A percentile compares a stretch with the other conserved stretches of the same genome.
phyloP scores from a whole-genome alignment of 1,140 invertebrate species.

The Drosophila teissieri region DNA sequence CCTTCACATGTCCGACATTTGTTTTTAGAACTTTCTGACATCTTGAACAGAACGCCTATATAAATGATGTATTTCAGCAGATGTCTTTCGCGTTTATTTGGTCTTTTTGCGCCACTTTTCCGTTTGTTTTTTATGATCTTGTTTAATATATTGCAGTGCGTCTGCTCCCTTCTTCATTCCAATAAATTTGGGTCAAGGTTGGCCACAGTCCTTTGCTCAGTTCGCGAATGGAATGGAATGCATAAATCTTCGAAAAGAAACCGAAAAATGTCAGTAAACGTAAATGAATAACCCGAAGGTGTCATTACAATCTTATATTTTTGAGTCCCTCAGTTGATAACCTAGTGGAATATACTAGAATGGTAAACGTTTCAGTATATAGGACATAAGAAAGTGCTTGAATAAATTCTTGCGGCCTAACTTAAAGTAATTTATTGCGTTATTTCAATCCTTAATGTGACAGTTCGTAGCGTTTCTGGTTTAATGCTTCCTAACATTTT shows the following conservation, averaged over 20 bases:
- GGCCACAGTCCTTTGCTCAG: slow-evolving; percentile 18
- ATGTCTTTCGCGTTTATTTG: slow-evolving; percentile 64
- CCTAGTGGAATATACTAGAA: too few species aligned
- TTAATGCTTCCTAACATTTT: background rate
- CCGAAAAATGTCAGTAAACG: background rate
- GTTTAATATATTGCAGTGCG: slow-evolving; percentile 21
- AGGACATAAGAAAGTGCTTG: slow-evolving; percentile 11
- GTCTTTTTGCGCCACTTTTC: slow-evolving; percentile 22
- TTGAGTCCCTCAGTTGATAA: too few species aligned
- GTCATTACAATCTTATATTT: too few species aligned
- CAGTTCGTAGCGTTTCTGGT: slow-evolving; percentile 15
- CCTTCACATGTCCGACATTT: slow-evolving; percentile 57
- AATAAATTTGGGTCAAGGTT: slow-evolving; percentile 59
- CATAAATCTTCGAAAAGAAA: slow-evolving; percentile 16
- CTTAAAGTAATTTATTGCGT: slow-evolving; percentile 21
- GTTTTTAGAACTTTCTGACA: slow-evolving; percentile 77
- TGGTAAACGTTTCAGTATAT: too few species aligned
- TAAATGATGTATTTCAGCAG: slow-evolving; percentile 71
- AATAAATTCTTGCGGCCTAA: slow-evolving; percentile 6
- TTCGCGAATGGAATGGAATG: slow-evolving; percentile 30
- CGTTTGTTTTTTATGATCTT: slow-evolving; percentile 17
- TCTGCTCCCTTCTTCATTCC: slow-evolving; percentile 40
- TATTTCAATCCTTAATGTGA: slow-evolving; percentile 25
- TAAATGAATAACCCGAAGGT: background rate
- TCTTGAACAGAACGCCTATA: slow-evolving; percentile 52